Conservation (phyloP, 2,113 vertebrate species). For the Zosterops lateralis region DNA sequence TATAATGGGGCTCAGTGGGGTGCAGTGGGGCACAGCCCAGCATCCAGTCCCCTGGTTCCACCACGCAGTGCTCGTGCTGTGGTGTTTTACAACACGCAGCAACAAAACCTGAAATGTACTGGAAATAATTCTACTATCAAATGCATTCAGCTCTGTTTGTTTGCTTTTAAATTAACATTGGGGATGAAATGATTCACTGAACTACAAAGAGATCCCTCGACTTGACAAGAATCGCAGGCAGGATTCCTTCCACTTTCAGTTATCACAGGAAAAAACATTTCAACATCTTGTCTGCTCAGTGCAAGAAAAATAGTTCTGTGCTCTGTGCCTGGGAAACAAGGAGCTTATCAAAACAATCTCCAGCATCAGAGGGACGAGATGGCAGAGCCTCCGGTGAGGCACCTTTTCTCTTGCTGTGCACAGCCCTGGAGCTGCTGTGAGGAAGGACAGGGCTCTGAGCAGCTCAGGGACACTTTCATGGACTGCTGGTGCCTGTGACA, state of each 20-base stretch:
- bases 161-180: slow-evolving; percentile 61
- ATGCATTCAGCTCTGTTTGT: slow-evolving; percentile 55
- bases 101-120: slow-evolving; percentile 35
- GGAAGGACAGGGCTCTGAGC: neutral
- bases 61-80: fast-evolving
- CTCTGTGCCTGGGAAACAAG: slow-evolving; percentile 26
- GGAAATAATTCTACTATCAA: slow-evolving; percentile 48
- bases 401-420: neutral
- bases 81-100: neutral
- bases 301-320: slow-evolving; percentile 42
- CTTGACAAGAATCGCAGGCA: slow-evolving; percentile 54
- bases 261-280: slow-evolving; percentile 62
- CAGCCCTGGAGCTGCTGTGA: fast-evolving
- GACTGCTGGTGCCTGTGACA: neutral
- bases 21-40: neutral
- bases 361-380: neutral
- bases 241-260: slow-evolving; percentile 38
- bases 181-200: slow-evolving; percentile 57
- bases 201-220: slow-evolving; percentile 56
- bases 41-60: neutral
- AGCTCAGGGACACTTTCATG: neutral
- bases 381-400: neutral
- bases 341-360: slow-evolving; percentile 44
- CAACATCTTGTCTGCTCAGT: slow-evolving; percentile 50
- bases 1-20: neutral